Base-by-base conservation (phyloP, 2,797 vertebrate species). In the Coregonus suidteri region DNA sequence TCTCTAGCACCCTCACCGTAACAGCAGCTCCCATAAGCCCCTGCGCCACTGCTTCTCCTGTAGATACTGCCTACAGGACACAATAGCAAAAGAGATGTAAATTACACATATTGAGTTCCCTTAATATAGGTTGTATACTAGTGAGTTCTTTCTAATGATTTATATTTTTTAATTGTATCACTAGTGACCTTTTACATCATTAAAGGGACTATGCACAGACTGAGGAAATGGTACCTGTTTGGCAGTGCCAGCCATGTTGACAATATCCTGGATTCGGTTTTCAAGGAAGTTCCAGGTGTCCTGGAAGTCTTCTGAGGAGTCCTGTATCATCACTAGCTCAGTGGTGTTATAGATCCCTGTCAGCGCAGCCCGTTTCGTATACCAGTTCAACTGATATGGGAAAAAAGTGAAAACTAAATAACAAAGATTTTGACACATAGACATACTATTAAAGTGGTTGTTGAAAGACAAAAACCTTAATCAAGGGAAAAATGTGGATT, bases 321-420 rank as follows among this genome's bases (percentile, higher is more conserved):
- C 98, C 88, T 99, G 97, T 81, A 97, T 83, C 97, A 99, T 98
- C 80, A 99, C 98, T 69, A 99, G 93, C 84, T 99, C 97, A 0
- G 97, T 97, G 41, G 96, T 96, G 91, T 96, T 99, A 87, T 96
- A 99, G 92, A 99, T 96, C 78, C 96, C 97, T 0, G 96, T 96
- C 81, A 99, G 90, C 1, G 96, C 94, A 0, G 97, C 96, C 0
- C 98, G 93, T 9, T 97, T 95, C 0, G 97, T 98, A 82, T 99
- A 99, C 98, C 98, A 99, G 89, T 96, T 98, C 87, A 99, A 91
- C 98, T 99, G 85, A 66, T 47, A 47, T 47, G 76, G 83, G 80
- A 78, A 51, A 52, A 79, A 30, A 20, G 6, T n/a, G 6, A 62
- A 62, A 62, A 62, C 56, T 62, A n/a, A 62, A 62, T 62, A 62